Evolutionary conservation across 2,113 vertebrate species (phyloP).

Genomic region (Ranitomeya variabilis): DNA sequence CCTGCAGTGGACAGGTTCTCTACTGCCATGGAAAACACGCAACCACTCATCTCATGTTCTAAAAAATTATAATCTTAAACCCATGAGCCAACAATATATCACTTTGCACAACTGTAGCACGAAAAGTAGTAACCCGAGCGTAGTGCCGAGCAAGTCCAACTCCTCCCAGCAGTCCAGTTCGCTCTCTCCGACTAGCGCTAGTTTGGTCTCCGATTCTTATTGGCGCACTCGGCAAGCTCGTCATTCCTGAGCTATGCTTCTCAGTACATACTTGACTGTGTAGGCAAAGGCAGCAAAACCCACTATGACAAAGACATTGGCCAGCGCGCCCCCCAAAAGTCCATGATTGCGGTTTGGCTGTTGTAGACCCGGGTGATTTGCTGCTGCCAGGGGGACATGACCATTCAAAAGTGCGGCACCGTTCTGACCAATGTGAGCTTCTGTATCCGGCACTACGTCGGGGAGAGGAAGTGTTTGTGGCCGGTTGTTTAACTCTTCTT

Average conservation of each 20-base stretch:
- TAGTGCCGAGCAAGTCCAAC: slow-evolving; percentile 61
- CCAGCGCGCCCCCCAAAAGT: slow-evolving; percentile 92
- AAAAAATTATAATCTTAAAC: slow-evolving; percentile 62
- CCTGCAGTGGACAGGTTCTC: slow-evolving; percentile 21
- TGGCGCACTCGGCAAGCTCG: not conserved
- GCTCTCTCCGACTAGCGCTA: slow-evolving; percentile 60
- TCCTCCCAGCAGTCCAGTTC: slow-evolving; percentile 26
- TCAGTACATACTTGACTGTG: slow-evolving; percentile 96
- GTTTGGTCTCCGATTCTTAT: slow-evolving; percentile 60
- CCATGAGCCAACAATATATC: slow-evolving; percentile 65
- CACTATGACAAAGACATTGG: slow-evolving; percentile 97
- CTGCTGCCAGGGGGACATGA: slow-evolving; percentile 71
- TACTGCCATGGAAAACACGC: slow-evolving; percentile 34
- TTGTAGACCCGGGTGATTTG: slow-evolving; percentile 79
- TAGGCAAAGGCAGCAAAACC: slow-evolving; percentile 98
- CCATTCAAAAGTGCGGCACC: slow-evolving; percentile 82
- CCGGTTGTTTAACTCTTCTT: slow-evolving; percentile 83
- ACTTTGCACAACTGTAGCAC: slow-evolving; percentile 58
- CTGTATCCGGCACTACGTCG: slow-evolving; percentile 90
- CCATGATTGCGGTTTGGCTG: slow-evolving; percentile 96
- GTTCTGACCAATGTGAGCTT: slow-evolving; percentile 83
- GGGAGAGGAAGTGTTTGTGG: slow-evolving; percentile 89
- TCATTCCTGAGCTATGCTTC: slow-evolving; percentile 99
- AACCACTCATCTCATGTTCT: slow-evolving; percentile 52
- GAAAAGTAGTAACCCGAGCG: slow-evolving; percentile 59